Conservation (phyloP, 2,797 vertebrate genomes). For the Cheirogaleus major region DNA sequence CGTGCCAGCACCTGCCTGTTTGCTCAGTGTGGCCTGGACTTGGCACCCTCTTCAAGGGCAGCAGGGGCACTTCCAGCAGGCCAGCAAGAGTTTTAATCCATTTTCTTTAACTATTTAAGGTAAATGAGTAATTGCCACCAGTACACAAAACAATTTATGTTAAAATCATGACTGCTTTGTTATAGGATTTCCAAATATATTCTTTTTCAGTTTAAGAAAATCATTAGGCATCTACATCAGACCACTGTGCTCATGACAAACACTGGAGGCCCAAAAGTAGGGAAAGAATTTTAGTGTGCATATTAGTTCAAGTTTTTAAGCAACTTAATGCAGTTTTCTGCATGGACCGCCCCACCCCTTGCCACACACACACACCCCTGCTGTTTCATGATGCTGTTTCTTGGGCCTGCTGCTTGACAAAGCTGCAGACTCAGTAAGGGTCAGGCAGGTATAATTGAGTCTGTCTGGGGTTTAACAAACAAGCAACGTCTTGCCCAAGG, state of each 20-base stretch:
- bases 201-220: background rate
- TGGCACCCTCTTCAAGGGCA: background rate
- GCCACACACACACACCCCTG: background rate
- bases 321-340: background rate
- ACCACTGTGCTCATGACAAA: background rate
- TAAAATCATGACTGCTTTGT: background rate
- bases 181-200: constrained; percentile 38
- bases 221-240: background rate
- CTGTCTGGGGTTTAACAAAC: background rate
- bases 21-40: background rate
- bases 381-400: background rate
- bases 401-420: background rate
- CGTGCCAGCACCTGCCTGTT: background rate
- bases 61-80: background rate
- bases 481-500: background rate
- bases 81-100: background rate
- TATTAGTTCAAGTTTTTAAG: background rate
- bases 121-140: background rate
- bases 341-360: too few species aligned
- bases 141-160: background rate
- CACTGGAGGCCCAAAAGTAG: background rate
- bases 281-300: background rate
- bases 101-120: background rate
- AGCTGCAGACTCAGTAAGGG: background rate
- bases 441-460: background rate